phyloP scores from a whole-genome alignment of 2,113 vertebrate genomes.

The Himantopus leucocephalus region DNA sequence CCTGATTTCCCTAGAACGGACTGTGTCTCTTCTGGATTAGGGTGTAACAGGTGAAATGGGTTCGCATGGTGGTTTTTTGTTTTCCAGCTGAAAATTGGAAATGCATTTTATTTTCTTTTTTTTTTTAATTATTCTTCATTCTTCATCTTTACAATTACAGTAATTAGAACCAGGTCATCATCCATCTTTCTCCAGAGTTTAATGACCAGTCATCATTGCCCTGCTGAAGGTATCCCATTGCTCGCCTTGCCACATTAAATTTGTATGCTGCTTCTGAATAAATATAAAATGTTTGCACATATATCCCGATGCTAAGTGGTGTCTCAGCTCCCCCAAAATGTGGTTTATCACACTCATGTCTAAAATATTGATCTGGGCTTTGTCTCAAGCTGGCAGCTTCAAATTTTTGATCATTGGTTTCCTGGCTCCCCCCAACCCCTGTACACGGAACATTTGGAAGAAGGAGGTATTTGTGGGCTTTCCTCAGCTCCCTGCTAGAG shows the following conservation, averaged over 20 bases:
- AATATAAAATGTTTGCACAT: background rate
- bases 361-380: background rate
- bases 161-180: background rate
- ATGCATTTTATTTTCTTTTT: background rate
- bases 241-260: background rate
- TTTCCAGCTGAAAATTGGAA: background rate
- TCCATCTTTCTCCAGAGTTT: background rate
- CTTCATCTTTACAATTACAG: background rate
- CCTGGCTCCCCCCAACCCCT: background rate
- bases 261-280: background rate
- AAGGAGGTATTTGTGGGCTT: background rate
- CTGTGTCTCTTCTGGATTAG: background rate
- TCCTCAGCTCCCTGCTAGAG: background rate
- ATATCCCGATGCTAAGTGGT: background rate
- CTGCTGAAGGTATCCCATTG: background rate
- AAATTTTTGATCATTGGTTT: background rate
- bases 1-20: background rate
- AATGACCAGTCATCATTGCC: background rate
- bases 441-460: background rate
- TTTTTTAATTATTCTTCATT: background rate
- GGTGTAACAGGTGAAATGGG: background rate
- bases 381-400: background rate
- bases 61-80: background rate
- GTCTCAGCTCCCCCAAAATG: background rate
- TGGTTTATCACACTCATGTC: background rate